Conservation (phyloP, 2,888 invertebrate species). For the Molorchus minor region DNA sequence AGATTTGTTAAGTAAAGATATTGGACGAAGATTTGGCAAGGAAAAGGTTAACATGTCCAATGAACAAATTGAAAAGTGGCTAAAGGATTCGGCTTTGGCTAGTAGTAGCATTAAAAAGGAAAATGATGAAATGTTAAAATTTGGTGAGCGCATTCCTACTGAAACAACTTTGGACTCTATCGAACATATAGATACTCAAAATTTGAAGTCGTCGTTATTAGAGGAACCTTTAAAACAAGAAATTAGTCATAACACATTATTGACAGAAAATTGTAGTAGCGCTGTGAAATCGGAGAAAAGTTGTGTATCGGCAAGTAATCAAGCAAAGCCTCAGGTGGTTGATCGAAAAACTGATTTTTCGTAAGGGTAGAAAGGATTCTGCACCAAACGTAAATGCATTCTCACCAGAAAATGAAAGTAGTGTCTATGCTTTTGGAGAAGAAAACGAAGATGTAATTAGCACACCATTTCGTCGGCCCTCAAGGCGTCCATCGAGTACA, state of each 20-base stretch:
- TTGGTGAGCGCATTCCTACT: constrained; percentile 56
- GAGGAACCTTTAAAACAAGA: constrained; percentile 41
- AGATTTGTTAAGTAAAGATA: constrained; percentile 59
- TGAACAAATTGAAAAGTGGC: constrained; percentile 75
- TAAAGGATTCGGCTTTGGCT: constrained; percentile 61
- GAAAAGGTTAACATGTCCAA: constrained; percentile 76
- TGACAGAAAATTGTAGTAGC: constrained; percentile 20
- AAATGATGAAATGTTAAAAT: constrained; percentile 58
- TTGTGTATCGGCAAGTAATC: constrained; percentile 1
- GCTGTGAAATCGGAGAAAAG: constrained; percentile 19
- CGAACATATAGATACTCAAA: constrained; percentile 45
- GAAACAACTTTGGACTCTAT: constrained; percentile 49
- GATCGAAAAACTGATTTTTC: constrained; percentile 68
- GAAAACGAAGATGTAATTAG: constrained; percentile 68
- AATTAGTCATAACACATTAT: neutral
- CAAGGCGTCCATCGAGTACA: constrained; percentile 63
- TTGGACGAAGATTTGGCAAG: constrained; percentile 63
- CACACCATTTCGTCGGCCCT: constrained; percentile 68
- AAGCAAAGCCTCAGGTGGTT: constrained; percentile 46
- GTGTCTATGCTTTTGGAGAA: constrained; percentile 77
- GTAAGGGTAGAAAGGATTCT: constrained; percentile 64
- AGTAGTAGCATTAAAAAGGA: constrained; percentile 56
- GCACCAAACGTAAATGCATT: constrained; percentile 68
- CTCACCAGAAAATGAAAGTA: constrained; percentile 74
- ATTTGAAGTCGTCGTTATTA: constrained; percentile 47